A percentile compares a stretch with the other conserved stretches of the same genome.
These are phyloP conservation scores for Horisme vitalbata DNA, from an alignment of 2,888 invertebrate species.

Conservation along the genomic window DNA sequence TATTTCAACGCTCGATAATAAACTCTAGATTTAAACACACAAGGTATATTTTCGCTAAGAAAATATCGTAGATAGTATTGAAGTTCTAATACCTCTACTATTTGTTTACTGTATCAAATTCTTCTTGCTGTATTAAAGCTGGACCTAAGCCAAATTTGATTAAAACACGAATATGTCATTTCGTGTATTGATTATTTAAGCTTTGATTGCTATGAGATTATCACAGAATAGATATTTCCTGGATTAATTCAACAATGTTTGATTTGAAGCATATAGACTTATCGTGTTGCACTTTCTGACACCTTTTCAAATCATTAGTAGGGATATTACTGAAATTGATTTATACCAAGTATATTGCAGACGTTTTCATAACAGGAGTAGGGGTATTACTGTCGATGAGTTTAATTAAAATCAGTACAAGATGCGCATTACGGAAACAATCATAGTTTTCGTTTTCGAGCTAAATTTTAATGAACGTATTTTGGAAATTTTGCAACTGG, in stretches of 20 bases:
- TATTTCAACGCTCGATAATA: slow-evolving; percentile 41
- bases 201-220: slow-evolving; percentile 16
- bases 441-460: no score
- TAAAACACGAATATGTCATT: slow-evolving; percentile 11
- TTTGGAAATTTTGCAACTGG: no score
- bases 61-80: slow-evolving; percentile 52
- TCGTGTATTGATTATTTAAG: slow-evolving; percentile 24
- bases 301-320: background rate
- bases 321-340: background rate
- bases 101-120: slow-evolving; percentile 62
- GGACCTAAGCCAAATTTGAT: slow-evolving; percentile 34
- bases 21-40: slow-evolving; percentile 42
- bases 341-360: background rate
- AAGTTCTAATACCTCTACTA: slow-evolving; percentile 55
- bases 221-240: slow-evolving; percentile 17
- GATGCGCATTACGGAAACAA: no score
- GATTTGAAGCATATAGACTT: slow-evolving; percentile 19
- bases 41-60: slow-evolving; percentile 51
- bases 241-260: slow-evolving; percentile 21
- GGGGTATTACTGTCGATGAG: no score
- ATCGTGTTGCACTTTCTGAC: slow-evolving; percentile 16
- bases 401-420: no score
- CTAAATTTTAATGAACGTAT: no score
- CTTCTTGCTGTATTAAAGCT: slow-evolving; percentile 50
- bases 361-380: no score